Evolutionary conservation across 1,140 invertebrate genomes (phyloP).

Genomic region (Zaprionus nigranus): DNA sequence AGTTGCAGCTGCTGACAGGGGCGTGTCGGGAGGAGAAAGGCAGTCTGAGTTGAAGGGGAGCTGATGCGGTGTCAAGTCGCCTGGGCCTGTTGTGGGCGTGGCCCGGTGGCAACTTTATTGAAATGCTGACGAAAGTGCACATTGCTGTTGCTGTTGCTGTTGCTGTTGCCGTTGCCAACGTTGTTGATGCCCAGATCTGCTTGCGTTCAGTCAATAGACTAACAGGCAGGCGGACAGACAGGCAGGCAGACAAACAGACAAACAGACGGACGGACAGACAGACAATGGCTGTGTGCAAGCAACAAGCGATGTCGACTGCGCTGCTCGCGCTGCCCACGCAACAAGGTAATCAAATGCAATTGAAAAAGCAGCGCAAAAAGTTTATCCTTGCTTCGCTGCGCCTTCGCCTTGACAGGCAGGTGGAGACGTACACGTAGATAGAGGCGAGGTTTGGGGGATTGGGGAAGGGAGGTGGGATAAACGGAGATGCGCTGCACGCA

Average conservation of each 20-base stretch:
- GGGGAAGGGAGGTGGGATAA: background rate
- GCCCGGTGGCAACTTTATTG: conserved; percentile 49
- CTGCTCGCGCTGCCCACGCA: conserved; percentile 55
- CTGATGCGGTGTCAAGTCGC: conserved; percentile 1
- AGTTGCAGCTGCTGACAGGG: conserved; percentile 30
- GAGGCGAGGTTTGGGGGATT: background rate
- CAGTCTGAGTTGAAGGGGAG: background rate
- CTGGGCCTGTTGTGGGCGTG: conserved; percentile 1
- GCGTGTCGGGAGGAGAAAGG: background rate
- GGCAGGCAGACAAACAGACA: background rate
- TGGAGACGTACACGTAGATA: background rate
- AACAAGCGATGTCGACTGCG: conserved; percentile 23
- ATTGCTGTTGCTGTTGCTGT: conserved; percentile 7
- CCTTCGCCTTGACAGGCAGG: conserved; percentile 17
- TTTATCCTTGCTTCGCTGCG: conserved; percentile 63
- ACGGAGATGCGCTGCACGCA: conserved; percentile 13
- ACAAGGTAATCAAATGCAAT: conserved; percentile 82
- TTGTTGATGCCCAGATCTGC: conserved; percentile 12
- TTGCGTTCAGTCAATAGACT: conserved; percentile 5
- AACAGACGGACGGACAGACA: background rate
- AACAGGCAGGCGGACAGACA: conserved; percentile 6
- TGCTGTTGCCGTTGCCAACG: background rate
- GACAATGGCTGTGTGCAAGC: conserved; percentile 15
- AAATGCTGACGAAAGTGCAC: conserved; percentile 44
- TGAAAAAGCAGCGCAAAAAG: conserved; percentile 76